phyloP scores from a whole-genome alignment of 2,888 invertebrate species.

The Epiblema foenella region DNA sequence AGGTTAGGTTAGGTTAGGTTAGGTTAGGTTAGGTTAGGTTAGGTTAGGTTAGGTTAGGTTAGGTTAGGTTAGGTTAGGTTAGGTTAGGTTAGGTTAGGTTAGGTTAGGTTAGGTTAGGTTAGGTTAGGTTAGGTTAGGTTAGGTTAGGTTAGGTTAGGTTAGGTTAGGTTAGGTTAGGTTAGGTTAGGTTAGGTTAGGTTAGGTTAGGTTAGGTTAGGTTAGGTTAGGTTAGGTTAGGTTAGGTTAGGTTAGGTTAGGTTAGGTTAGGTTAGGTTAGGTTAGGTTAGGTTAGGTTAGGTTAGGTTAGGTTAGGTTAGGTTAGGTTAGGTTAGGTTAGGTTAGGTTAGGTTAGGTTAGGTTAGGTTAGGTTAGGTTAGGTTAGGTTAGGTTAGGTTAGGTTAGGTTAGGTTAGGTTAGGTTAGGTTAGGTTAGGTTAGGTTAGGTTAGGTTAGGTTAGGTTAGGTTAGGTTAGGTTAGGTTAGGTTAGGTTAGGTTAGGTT shows the following conservation, averaged over 20 bases:
- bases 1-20: constrained; percentile 53
- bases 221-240: constrained; percentile 45
- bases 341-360: constrained; percentile 51
- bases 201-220: constrained; percentile 50
- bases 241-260: constrained; percentile 48
- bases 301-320: constrained; percentile 50
- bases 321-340: constrained; percentile 47
- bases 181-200: constrained; percentile 50
- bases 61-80: constrained; percentile 51
- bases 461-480: constrained; percentile 44
- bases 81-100: constrained; percentile 55
- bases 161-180: constrained; percentile 52
- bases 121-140: constrained; percentile 53
- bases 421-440: constrained; percentile 37
- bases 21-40: constrained; percentile 49
- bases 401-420: constrained; percentile 44
- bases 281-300: constrained; percentile 50
- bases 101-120: constrained; percentile 54
- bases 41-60: constrained; percentile 50
- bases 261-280: constrained; percentile 48
- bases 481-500: constrained; percentile 46
- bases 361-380: constrained; percentile 48
- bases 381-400: constrained; percentile 41
- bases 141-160: constrained; percentile 51
- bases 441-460: constrained; percentile 40